Percentiles rank a stretch among this genome's conserved stretches.
Evolutionary conservation across 2,888 invertebrate species (phyloP).

Genomic region (Smittia aterrima): DNA sequence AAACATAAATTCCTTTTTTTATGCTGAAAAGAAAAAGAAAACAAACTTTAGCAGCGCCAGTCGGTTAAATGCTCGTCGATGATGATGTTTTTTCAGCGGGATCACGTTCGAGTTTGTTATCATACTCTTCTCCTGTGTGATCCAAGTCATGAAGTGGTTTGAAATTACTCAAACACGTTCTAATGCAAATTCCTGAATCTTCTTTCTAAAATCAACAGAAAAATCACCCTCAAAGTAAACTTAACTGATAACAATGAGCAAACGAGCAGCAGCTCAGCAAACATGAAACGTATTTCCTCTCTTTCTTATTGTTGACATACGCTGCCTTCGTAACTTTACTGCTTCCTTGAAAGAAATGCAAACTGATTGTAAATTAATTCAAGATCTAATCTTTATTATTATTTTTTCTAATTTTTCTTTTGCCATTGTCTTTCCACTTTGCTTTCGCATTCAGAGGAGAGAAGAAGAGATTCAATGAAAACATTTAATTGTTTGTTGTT

Average conservation of each 20-base stretch:
- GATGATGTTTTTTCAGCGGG: background rate
- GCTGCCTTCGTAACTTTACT: too few species aligned
- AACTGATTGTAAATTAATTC: conserved; percentile 8
- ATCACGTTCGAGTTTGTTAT: conserved; percentile 8
- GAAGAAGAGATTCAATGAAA: conserved; percentile 5
- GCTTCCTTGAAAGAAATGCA: background rate
- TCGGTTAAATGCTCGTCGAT: conserved; percentile 11
- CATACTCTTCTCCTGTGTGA: background rate
- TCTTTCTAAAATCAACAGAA: background rate
- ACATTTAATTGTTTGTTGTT: conserved; percentile 11
- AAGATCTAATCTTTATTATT: conserved; percentile 7
- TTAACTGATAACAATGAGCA: too few species aligned
- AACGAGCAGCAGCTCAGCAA: too few species aligned
- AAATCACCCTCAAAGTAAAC: too few species aligned
- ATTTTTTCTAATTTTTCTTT: conserved; percentile 6
- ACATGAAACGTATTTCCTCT: too few species aligned
- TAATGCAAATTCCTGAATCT: background rate
- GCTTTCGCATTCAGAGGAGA: background rate
- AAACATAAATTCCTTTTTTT: conserved; percentile 9
- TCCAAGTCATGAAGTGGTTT: conserved; percentile 13
- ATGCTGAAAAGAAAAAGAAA: background rate
- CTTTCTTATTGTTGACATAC: too few species aligned
- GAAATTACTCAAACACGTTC: conserved; percentile 11
- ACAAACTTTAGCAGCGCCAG: background rate
- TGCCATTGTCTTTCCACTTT: background rate